These are phyloP conservation scores for Pseudopleuronectes americanus DNA, from an alignment of 2,797 vertebrate genomes.

Conservation along the genomic window DNA sequence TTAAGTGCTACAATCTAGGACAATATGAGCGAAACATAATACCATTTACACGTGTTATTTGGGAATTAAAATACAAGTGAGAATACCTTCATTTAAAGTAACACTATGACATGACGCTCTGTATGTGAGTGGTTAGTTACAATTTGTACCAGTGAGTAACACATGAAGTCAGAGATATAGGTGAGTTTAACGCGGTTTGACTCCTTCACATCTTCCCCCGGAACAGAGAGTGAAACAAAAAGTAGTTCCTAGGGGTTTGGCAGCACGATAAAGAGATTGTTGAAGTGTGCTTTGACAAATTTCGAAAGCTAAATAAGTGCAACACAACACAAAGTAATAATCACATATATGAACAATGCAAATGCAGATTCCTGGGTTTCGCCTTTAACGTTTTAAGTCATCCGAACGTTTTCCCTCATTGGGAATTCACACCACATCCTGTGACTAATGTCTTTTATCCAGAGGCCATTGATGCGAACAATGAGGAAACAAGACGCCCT, in stretches of 20 bases:
- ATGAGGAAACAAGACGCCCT: slow-evolving; percentile 65
- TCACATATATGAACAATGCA: slow-evolving; percentile 15
- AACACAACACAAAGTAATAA: slow-evolving; percentile 16
- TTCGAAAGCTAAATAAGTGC: slow-evolving; percentile 15
- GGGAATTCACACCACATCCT: slow-evolving; percentile 59
- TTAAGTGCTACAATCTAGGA: slow-evolving; percentile 77
- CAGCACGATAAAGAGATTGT: slow-evolving; percentile 7
- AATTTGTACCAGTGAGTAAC: slow-evolving; percentile 29
- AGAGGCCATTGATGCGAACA: slow-evolving; percentile 69
- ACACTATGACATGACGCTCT: slow-evolving; percentile 48
- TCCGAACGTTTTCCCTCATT: slow-evolving; percentile 43
- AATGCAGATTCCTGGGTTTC: slow-evolving; percentile 41
- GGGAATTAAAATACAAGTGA: slow-evolving; percentile 56
- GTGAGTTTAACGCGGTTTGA: slow-evolving; percentile 35
- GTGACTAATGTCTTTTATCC: slow-evolving; percentile 62
- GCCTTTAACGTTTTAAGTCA: slow-evolving; percentile 49
- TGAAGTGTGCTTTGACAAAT: slow-evolving; percentile 17
- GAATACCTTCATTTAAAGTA: slow-evolving; percentile 82
- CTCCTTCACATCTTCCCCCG: slow-evolving; percentile 54
- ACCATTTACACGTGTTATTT: slow-evolving; percentile 57
- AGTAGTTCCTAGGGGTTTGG: background rate
- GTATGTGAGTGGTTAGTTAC: slow-evolving; percentile 42
- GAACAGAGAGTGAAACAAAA: background rate
- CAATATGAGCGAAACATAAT: slow-evolving; percentile 51
- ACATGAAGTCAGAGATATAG: slow-evolving; percentile 30